These are phyloP conservation scores for Cephus nigrinus DNA, from an alignment of 2,888 invertebrate species.

Conservation along the genomic window DNA sequence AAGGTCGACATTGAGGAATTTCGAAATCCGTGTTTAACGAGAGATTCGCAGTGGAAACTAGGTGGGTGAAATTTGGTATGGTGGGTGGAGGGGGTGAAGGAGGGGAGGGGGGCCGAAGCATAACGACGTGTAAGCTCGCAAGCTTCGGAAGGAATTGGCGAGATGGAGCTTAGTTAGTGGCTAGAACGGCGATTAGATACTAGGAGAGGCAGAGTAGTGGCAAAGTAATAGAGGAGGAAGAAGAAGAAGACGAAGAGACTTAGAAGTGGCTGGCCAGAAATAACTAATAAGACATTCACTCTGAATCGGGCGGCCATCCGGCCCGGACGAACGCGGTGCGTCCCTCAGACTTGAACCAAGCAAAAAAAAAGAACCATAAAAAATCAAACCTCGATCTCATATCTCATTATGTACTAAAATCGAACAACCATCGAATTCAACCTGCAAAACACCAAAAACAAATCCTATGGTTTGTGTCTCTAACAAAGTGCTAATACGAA, in stretches of 20 bases:
- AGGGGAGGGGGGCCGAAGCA: neutral
- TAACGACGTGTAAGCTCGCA: neutral
- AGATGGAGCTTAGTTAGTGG: neutral
- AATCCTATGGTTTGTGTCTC: conserved; percentile 31
- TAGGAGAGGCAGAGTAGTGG: conserved; percentile 14
- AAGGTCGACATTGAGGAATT: neutral
- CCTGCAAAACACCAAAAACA: conserved; percentile 15
- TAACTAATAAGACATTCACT: conserved; percentile 67
- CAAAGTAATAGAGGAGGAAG: conserved; percentile 22
- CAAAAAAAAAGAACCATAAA: neutral
- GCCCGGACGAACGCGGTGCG: conserved; percentile 66
- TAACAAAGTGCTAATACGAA: conserved; percentile 12
- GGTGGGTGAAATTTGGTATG: neutral
- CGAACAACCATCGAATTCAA: neutral
- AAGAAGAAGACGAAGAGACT: conserved; percentile 23
- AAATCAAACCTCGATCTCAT: conserved; percentile 3
- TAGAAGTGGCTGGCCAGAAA: conserved; percentile 54
- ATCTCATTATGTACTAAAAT: conserved; percentile 17
- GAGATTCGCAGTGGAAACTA: neutral
- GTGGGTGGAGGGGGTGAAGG: conserved; percentile 3
- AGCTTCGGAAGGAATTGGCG: neutral
- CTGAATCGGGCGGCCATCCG: conserved; percentile 65
- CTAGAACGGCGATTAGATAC: conserved; percentile 9
- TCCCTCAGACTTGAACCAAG: conserved; percentile 32
- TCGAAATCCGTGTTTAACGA: neutral